phyloP scores from a whole-genome alignment of 2,888 invertebrate species.

The Scaptomyza caliginosa region DNA sequence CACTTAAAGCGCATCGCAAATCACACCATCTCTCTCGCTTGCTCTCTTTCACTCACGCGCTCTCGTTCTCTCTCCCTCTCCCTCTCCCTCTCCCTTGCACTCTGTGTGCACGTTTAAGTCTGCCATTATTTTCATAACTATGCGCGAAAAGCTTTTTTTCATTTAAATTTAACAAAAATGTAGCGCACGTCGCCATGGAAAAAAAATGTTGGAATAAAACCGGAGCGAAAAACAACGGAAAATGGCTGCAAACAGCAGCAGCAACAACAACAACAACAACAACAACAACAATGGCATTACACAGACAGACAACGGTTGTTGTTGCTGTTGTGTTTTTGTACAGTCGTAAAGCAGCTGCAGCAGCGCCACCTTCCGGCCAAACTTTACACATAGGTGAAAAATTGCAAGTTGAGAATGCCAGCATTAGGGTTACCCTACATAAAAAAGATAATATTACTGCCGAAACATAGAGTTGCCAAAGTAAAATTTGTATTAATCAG shows the following conservation, averaged over 20 bases:
- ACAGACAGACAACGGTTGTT: slow-evolving; percentile 56
- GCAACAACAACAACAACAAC: slow-evolving; percentile 24
- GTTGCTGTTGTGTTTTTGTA: slow-evolving; percentile 33
- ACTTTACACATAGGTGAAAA: slow-evolving; percentile 25
- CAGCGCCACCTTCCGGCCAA: slow-evolving; percentile 73
- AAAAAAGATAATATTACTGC: too few relatives aligned
- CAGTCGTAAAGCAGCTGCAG: slow-evolving; percentile 74
- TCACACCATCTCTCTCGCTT: not conserved
- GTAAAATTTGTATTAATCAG: too few relatives aligned
- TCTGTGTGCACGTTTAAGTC: slow-evolving; percentile 35
- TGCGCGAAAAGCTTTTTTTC: slow-evolving; percentile 76
- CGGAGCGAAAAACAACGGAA: slow-evolving; percentile 49
- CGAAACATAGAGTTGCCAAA: not conserved
- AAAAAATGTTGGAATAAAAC: slow-evolving; percentile 64
- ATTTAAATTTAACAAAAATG: slow-evolving; percentile 70
- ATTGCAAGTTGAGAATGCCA: not conserved
- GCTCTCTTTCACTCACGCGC: not conserved
- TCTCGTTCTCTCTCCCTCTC: not conserved
- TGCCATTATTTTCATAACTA: slow-evolving; percentile 75
- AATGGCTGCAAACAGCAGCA: slow-evolving; percentile 52
- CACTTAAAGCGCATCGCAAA: not conserved
- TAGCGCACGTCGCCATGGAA: slow-evolving; percentile 43
- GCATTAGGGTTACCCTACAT: slow-evolving; percentile 21
- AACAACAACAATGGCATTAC: slow-evolving; percentile 40
- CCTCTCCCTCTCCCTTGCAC: not conserved